A percentile compares a stretch with the other conserved stretches of the same genome.
Evolutionary conservation across 2,888 invertebrate species (phyloP).

Genomic region (Spisula subtruncata): DNA sequence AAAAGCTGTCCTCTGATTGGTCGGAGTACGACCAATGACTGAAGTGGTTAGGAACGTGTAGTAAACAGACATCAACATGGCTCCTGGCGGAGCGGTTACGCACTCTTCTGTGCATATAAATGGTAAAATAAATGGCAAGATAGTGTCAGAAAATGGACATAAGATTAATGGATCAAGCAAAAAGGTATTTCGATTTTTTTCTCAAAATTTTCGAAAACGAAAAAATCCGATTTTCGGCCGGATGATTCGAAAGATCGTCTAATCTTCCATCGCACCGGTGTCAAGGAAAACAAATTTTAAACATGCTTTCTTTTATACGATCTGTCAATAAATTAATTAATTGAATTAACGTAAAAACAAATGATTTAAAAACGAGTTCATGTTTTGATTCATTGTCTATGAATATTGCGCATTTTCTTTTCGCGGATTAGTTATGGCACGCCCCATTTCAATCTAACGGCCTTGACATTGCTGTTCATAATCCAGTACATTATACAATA

Average conservation of each 20-base stretch:
- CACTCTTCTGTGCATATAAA: conserved; percentile 67
- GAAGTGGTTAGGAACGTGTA: conserved; percentile 29
- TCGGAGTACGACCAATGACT: conserved; percentile 32
- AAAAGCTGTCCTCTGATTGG: conserved; percentile 37
- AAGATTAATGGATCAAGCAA: conserved; percentile 75
- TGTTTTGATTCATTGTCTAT: background rate
- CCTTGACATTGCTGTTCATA: conserved; percentile 43
- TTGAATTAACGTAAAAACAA: too few relatives aligned
- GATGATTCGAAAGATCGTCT: conserved; percentile 5
- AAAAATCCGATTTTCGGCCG: background rate
- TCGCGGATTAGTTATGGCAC: conserved; percentile 37
- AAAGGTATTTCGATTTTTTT: conserved; percentile 67
- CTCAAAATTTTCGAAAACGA: background rate
- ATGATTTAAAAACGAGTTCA: too few relatives aligned
- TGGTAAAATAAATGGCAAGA: conserved; percentile 73
- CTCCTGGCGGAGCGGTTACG: conserved; percentile 63
- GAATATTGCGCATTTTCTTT: background rate
- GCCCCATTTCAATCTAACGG: conserved; percentile 42
- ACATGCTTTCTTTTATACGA: background rate
- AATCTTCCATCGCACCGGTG: conserved; percentile 29
- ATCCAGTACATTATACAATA: background rate
- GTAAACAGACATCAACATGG: conserved; percentile 68
- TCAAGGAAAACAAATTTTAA: conserved; percentile 41
- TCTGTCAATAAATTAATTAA: too few relatives aligned
- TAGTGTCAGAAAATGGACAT: conserved; percentile 74